Percentiles rank a stretch among this genome's conserved stretches.
These are phyloP conservation scores for Patella depressa DNA, from an alignment of 2,888 invertebrate species.

Conservation along the genomic window DNA sequence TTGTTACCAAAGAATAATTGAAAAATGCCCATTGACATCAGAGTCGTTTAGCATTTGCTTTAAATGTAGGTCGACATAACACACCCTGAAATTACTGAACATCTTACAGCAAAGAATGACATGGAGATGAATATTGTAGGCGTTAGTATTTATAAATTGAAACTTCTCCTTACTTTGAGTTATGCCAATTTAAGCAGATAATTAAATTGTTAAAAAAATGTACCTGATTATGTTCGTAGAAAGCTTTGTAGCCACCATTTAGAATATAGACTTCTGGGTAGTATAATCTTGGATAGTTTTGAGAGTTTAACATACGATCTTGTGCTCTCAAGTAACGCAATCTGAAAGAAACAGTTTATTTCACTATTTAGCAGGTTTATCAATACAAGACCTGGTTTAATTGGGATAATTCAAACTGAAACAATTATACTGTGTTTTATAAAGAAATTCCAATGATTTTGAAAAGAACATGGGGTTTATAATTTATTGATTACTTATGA, in stretches of 20 bases:
- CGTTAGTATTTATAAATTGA: not conserved
- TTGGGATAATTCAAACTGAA: not conserved
- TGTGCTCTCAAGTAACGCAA: conserved; percentile 85
- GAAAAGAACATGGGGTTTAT: no score
- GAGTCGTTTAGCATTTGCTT: no score
- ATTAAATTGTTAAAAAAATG: not conserved
- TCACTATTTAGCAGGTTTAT: no score
- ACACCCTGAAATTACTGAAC: no score
- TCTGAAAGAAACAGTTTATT: conserved; percentile 72
- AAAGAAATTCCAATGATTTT: no score
- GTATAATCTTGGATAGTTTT: conserved; percentile 85
- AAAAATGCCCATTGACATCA: no score
- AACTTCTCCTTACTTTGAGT: no score
- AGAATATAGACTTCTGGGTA: conserved; percentile 94
- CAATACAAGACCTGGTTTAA: not conserved
- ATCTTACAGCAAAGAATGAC: no score
- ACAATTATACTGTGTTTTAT: no score
- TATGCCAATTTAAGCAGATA: not conserved
- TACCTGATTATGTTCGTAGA: conserved; percentile 78
- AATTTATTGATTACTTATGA: not conserved
- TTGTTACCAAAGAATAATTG: no score
- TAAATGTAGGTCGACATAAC: no score
- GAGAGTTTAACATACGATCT: conserved; percentile 84
- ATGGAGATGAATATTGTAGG: no score
- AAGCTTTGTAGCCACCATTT: conserved; percentile 88